phyloP scores from a whole-genome alignment of 2,888 invertebrate genomes.

The Phania funesta region DNA sequence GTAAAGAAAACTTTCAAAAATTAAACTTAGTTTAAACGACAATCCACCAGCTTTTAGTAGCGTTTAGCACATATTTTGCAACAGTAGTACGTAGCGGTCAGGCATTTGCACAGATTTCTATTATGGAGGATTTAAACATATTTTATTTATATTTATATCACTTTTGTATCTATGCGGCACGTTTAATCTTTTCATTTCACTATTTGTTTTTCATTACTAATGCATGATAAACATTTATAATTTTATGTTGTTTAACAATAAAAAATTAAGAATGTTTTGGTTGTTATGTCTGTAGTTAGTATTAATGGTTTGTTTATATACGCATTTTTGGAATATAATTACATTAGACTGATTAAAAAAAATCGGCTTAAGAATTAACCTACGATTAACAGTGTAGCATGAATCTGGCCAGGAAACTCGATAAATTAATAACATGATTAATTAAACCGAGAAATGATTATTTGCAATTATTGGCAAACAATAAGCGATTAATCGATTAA shows the following conservation, averaged over 20 bases:
- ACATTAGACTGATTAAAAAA: conserved; percentile 35
- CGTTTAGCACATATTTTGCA: no score
- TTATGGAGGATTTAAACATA: background rate
- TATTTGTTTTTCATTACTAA: background rate
- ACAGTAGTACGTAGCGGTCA: no score
- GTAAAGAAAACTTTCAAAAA: no score
- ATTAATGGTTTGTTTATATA: background rate
- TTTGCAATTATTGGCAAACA: no score
- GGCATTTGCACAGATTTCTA: background rate
- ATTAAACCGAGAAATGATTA: no score
- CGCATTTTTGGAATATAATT: conserved; percentile 17
- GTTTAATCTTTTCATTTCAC: background rate
- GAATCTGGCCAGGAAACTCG: no score
- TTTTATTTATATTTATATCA: background rate
- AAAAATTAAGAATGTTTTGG: no score
- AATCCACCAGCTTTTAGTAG: no score
- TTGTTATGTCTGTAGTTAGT: conserved; percentile 14
- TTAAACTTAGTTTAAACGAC: no score
- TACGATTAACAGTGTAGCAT: background rate
- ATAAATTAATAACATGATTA: no score
- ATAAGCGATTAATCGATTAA: no score
- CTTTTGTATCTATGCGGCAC: background rate
- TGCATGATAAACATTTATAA: background rate
- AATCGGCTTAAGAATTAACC: background rate
- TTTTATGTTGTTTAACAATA: no score